Conservation (phyloP, 2,888 invertebrate species). For the Cataglyphis rosenhaueri region DNA sequence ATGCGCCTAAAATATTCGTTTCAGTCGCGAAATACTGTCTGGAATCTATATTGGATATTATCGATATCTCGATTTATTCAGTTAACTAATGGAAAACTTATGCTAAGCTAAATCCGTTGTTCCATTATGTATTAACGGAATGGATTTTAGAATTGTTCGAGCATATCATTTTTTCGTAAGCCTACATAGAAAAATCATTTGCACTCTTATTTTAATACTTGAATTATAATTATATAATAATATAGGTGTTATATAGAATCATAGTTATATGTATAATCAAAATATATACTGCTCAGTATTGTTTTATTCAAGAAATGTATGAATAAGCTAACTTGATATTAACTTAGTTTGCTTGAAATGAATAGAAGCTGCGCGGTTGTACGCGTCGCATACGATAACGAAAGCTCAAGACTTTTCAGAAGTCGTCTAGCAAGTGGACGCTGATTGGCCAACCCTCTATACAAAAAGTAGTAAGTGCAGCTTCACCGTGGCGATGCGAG, state of each 20-base stretch:
- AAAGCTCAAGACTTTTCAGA: constrained; percentile 57
- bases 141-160: constrained; percentile 62
- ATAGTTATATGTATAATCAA: background rate
- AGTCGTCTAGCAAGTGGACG: constrained; percentile 68
- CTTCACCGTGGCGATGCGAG: constrained; percentile 56
- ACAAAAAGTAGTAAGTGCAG: constrained; percentile 67
- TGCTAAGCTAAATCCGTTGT: constrained; percentile 73
- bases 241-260: too few species aligned
- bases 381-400: constrained; percentile 41
- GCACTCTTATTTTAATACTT: constrained; percentile 26
- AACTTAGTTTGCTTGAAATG: background rate
- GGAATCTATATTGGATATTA: constrained; percentile 82
- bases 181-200: constrained; percentile 48
- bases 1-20: constrained; percentile 67
- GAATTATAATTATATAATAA: too few species aligned
- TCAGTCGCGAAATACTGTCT: constrained; percentile 71
- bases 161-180: constrained; percentile 60
- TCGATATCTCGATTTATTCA: constrained; percentile 79
- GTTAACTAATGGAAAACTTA: constrained; percentile 82
- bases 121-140: constrained; percentile 78
- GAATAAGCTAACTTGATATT: background rate
- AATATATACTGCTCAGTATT: background rate
- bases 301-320: background rate
- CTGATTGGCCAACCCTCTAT: constrained; percentile 68
- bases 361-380: background rate